These are phyloP conservation scores for Eulemur rubriventer DNA, from an alignment of 2,797 vertebrate genomes.

Conservation along the genomic window DNA sequence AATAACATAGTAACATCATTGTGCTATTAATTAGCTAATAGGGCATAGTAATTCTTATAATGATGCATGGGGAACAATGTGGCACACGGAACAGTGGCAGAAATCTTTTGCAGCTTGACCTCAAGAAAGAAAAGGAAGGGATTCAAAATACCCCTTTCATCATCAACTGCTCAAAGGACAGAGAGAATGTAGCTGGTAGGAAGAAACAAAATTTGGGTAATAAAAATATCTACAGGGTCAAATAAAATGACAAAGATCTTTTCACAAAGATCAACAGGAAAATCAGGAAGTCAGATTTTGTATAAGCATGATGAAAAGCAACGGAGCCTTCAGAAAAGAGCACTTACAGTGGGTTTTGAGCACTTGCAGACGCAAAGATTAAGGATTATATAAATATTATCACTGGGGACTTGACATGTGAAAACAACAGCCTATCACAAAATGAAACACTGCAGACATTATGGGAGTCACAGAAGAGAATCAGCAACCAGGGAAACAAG, in stretches of 20 bases:
- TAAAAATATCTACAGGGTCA: neutral
- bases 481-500: neutral
- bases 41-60: neutral
- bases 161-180: neutral
- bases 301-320: neutral
- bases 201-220: neutral
- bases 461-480: neutral
- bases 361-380: conserved; percentile 11
- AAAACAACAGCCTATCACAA: neutral
- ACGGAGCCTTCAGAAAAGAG: neutral
- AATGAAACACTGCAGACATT: conserved; percentile 6
- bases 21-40: neutral
- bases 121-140: neutral
- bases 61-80: neutral
- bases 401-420: neutral
- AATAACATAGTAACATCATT: neutral
- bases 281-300: neutral
- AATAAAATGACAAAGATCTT: neutral
- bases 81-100: neutral
- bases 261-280: neutral
- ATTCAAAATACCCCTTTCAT: neutral
- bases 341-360: neutral
- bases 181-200: neutral
- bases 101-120: neutral
- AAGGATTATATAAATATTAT: conserved; percentile 46